phyloP scores from a whole-genome alignment of 2,113 vertebrate genomes.

The Sceloporus undulatus region DNA sequence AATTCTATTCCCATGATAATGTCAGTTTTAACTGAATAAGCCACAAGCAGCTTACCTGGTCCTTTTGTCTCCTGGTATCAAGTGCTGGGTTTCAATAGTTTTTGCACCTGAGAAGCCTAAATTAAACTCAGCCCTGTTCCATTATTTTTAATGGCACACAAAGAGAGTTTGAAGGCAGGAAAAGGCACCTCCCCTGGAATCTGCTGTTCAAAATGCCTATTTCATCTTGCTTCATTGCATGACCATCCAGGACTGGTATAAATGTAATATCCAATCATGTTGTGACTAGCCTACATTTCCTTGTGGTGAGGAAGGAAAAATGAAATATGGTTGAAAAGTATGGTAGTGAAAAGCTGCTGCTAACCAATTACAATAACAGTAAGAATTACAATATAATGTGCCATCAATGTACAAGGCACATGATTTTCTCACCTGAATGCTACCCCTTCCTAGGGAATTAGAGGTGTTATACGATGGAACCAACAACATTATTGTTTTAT shows the following conservation, averaged over 20 bases:
- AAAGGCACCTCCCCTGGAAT: neutral
- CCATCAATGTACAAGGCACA: neutral
- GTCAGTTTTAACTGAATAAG: neutral
- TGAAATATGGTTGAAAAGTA: neutral
- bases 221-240: neutral
- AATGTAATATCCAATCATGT: neutral
- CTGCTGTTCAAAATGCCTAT: neutral
- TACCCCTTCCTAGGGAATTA: neutral
- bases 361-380: neutral
- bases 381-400: neutral
- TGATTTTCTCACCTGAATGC: too few species aligned
- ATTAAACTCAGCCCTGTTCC: neutral
- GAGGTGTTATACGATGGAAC: neutral
- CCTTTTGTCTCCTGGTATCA: constrained; percentile 13
- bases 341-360: neutral
- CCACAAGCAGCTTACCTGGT: neutral
- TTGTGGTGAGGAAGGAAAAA: neutral
- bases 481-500: neutral
- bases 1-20: neutral
- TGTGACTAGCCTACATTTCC: neutral
- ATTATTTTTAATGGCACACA: constrained; percentile 3
- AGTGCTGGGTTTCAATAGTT: neutral
- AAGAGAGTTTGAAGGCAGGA: neutral
- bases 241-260: neutral
- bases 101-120: neutral